Evolutionary conservation across 2,113 vertebrate species (phyloP).

Genomic region (Ameiurus melas): DNA sequence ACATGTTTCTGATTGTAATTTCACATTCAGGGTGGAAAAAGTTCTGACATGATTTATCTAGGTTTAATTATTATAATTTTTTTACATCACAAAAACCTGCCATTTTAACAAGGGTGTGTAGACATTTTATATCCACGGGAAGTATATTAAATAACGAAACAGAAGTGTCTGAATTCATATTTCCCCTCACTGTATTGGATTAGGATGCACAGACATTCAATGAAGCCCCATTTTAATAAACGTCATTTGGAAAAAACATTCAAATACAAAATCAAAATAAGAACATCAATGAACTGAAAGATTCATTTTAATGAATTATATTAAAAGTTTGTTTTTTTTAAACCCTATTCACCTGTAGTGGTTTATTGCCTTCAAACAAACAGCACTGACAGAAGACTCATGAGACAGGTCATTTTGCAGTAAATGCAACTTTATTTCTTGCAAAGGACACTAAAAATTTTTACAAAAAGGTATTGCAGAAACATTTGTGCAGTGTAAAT

Average conservation of each 20-base stretch:
- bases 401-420: slow-evolving; percentile 53
- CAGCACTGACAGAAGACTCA: slow-evolving; percentile 24
- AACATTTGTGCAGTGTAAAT: slow-evolving; percentile 81
- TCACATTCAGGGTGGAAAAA: no score
- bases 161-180: no score
- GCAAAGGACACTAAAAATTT: slow-evolving; percentile 83
- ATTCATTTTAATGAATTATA: background rate
- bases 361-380: slow-evolving; percentile 11
- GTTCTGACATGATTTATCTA: no score
- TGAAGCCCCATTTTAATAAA: background rate
- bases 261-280: background rate
- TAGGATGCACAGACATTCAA: background rate
- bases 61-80: no score
- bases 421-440: slow-evolving; percentile 70
- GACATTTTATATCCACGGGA: no score
- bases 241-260: background rate
- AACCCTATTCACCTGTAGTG: background rate
- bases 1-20: no score
- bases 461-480: slow-evolving; percentile 80
- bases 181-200: no score
- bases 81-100: no score
- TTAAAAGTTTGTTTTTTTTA: background rate
- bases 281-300: background rate
- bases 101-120: no score
- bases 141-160: no score